These are phyloP conservation scores for Molossus alvarezi DNA, from an alignment of 2,797 vertebrate species.

Conservation along the genomic window DNA sequence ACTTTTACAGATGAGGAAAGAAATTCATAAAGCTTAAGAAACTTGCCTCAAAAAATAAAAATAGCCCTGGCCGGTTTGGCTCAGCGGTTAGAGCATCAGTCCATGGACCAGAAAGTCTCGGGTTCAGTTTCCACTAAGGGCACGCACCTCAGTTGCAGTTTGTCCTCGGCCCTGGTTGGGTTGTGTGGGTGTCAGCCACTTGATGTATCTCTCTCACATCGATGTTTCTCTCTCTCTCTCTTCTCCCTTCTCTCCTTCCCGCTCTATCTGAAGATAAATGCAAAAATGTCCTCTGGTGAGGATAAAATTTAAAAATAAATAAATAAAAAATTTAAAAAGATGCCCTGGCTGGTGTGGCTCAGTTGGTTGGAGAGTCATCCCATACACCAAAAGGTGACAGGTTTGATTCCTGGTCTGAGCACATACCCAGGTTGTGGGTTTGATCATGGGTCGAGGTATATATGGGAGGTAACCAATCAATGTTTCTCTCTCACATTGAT, in stretches of 20 bases:
- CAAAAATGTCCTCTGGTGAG: too few relatives aligned
- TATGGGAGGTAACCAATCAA: background rate
- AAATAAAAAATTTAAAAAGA: background rate
- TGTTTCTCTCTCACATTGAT: background rate
- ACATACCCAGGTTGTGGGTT: background rate
- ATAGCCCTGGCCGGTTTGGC: background rate
- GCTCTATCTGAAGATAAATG: too few relatives aligned
- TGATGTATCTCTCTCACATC: too few relatives aligned
- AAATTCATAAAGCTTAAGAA: background rate
- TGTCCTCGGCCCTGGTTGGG: too few relatives aligned
- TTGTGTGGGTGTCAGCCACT: too few relatives aligned
- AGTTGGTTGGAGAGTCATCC: background rate
- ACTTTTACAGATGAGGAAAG: conserved; percentile 38
- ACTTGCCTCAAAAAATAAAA: background rate
- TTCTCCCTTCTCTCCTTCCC: too few relatives aligned
- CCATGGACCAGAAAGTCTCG: too few relatives aligned
- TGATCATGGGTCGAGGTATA: background rate
- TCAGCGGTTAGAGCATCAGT: background rate
- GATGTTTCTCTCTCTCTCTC: too few relatives aligned
- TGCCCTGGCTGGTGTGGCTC: background rate
- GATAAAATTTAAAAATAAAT: too few relatives aligned
- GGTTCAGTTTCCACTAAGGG: too few relatives aligned
- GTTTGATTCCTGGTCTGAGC: background rate
- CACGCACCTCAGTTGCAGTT: too few relatives aligned
- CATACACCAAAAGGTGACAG: background rate